phyloP scores from a whole-genome alignment of 2,888 invertebrate species.

The Zygaena filipendulae region DNA sequence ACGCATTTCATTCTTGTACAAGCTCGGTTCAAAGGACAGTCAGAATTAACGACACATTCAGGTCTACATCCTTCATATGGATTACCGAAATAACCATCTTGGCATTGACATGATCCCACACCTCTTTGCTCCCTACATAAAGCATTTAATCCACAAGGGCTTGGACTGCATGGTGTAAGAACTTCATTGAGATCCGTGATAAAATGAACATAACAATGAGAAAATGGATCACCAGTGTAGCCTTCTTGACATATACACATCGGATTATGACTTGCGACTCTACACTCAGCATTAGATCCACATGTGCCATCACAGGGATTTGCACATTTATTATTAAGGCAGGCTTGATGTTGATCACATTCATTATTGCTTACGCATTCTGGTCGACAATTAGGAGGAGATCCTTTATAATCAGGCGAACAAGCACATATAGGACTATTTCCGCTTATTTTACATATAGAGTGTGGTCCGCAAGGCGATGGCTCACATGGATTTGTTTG shows the following conservation, averaged over 20 bases:
- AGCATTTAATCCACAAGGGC: constrained; percentile 73
- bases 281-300: constrained; percentile 79
- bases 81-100: constrained; percentile 75
- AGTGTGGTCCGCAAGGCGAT: constrained; percentile 82
- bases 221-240: constrained; percentile 82
- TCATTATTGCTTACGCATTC: constrained; percentile 84
- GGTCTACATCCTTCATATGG: constrained; percentile 83
- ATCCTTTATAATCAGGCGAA: constrained; percentile 72
- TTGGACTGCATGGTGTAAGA: constrained; percentile 72
- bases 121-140: constrained; percentile 70
- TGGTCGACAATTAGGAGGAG: constrained; percentile 81
- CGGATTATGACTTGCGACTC: constrained; percentile 80
- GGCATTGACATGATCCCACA: constrained; percentile 76
- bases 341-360: constrained; percentile 76
- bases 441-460: constrained; percentile 75
- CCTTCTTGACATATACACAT: constrained; percentile 76
- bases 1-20: constrained; percentile 79
- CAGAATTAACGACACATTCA: constrained; percentile 78
- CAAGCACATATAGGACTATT: constrained; percentile 82
- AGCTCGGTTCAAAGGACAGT: constrained; percentile 76
- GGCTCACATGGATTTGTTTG: constrained; percentile 72
- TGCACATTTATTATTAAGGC: constrained; percentile 78
- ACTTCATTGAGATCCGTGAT: constrained; percentile 41
- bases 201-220: constrained; percentile 62
- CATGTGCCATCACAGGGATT: constrained; percentile 81